A percentile compares a stretch with the other conserved stretches of the same genome.
Evolutionary conservation across 2,888 invertebrate genomes (phyloP).

Genomic region (Drosophila quasianomalipes): DNA sequence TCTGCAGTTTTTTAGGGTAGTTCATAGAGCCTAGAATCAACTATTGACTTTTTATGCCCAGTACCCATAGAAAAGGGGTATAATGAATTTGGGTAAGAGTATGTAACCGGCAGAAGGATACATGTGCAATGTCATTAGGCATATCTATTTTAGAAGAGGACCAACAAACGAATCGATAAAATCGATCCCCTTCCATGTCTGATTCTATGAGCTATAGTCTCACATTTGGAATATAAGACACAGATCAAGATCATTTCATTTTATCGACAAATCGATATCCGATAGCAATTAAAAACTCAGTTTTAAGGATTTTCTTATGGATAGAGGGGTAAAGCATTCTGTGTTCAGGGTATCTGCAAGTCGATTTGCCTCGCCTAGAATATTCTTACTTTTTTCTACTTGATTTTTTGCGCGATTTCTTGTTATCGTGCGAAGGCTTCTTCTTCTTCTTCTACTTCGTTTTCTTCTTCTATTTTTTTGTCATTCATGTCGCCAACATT

Average conservation of each 20-base stretch:
- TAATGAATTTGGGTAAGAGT: neutral
- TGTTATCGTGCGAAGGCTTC: slow-evolving; percentile 44
- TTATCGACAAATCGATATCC: neutral
- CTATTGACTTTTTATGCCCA: neutral
- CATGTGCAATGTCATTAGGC: neutral
- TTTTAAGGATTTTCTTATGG: neutral
- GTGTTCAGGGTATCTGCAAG: slow-evolving; percentile 14
- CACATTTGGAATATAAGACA: neutral
- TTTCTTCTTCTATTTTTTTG: slow-evolving; percentile 8
- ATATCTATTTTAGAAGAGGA: neutral
- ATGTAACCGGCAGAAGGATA: neutral
- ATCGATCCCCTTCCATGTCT: no score
- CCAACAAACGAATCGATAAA: neutral
- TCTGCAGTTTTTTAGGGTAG: neutral
- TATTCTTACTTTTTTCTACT: slow-evolving; percentile 4
- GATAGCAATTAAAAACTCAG: neutral
- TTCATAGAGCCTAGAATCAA: neutral
- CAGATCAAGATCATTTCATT: no score
- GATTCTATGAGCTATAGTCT: neutral
- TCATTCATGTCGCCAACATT: slow-evolving; percentile 49
- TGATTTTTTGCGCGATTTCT: slow-evolving; percentile 30
- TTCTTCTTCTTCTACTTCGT: neutral
- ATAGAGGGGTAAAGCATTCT: fast-evolving
- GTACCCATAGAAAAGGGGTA: neutral
- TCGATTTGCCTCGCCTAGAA: neutral